Evolutionary conservation across 2,888 invertebrate species (phyloP).

Genomic region (Elaeidobius kamerunicus): DNA sequence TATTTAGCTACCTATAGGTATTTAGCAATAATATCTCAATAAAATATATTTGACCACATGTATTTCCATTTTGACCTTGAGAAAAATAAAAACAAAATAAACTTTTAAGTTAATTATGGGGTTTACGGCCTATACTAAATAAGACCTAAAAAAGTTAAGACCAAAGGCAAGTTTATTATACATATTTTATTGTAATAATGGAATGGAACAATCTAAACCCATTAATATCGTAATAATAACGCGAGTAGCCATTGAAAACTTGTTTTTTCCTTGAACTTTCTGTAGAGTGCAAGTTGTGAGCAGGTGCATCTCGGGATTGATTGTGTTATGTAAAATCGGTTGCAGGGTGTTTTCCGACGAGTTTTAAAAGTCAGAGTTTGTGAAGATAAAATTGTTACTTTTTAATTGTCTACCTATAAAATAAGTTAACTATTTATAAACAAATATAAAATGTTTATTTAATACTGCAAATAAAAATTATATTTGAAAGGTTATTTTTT

Average conservation of each 20-base stretch:
- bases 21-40: too few relatives aligned
- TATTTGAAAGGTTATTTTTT: too few relatives aligned
- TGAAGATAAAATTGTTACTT: too few relatives aligned
- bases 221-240: constrained; percentile 27
- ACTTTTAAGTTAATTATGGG: neutral
- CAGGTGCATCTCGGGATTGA: constrained; percentile 31
- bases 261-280: constrained; percentile 31
- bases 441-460: too few relatives aligned
- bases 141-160: too few relatives aligned
- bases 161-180: constrained; percentile 14
- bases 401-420: too few relatives aligned
- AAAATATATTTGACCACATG: too few relatives aligned
- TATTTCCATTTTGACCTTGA: neutral
- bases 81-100: neutral
- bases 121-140: neutral
- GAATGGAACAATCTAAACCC: constrained; percentile 23
- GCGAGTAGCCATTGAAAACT: constrained; percentile 30
- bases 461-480: too few relatives aligned
- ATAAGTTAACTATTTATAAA: too few relatives aligned
- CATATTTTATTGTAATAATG: constrained; percentile 26
- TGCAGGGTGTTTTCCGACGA: constrained; percentile 23
- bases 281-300: constrained; percentile 30
- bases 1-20: too few relatives aligned
- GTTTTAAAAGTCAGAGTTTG: too few relatives aligned
- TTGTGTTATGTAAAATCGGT: constrained; percentile 31